A percentile compares a stretch with the other conserved stretches of the same genome.
These are phyloP conservation scores for Anastrepha ludens DNA, from an alignment of 1,140 invertebrate genomes.

Conservation along the genomic window DNA sequence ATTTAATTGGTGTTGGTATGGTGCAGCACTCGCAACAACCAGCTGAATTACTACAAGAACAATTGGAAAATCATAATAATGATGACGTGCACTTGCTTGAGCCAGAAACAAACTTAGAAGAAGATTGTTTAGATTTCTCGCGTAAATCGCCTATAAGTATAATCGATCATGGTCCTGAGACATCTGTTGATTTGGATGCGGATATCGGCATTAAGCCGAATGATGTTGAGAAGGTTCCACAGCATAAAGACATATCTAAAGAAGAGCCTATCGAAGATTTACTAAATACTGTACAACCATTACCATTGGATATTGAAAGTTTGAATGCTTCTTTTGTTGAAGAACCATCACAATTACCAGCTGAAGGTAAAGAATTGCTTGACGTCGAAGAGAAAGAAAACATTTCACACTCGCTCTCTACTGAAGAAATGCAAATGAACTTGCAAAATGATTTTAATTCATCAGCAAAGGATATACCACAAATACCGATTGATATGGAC, in stretches of 20 bases:
- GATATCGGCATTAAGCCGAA: conserved; percentile 51
- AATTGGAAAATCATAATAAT: conserved; percentile 23
- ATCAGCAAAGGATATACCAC: conserved; percentile 57
- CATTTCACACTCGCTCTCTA: conserved; percentile 69
- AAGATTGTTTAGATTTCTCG: conserved; percentile 57
- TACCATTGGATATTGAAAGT: conserved; percentile 60
- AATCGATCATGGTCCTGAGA: conserved; percentile 69
- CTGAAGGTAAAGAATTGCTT: conserved; percentile 56
- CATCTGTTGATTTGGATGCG: conserved; percentile 66
- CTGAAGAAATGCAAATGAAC: conserved; percentile 66
- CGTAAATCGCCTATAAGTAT: conserved; percentile 45
- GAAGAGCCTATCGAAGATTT: conserved; percentile 66
- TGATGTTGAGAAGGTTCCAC: conserved; percentile 3
- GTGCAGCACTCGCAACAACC: conserved; percentile 12
- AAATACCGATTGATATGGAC: conserved; percentile 57
- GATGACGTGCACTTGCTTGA: conserved; percentile 4
- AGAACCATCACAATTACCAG: background rate
- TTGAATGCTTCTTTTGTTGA: conserved; percentile 56
- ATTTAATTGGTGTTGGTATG: conserved; percentile 58
- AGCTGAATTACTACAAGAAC: background rate
- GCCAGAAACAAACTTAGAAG: conserved; percentile 24
- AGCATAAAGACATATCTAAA: conserved; percentile 51
- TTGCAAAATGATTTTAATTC: conserved; percentile 59
- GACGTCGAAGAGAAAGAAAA: conserved; percentile 70
- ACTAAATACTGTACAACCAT: conserved; percentile 68